Percentiles rank a stretch among this genome's conserved stretches.
These are phyloP conservation scores for Epistrophe eligans DNA, from an alignment of 2,888 invertebrate genomes.

Conservation along the genomic window DNA sequence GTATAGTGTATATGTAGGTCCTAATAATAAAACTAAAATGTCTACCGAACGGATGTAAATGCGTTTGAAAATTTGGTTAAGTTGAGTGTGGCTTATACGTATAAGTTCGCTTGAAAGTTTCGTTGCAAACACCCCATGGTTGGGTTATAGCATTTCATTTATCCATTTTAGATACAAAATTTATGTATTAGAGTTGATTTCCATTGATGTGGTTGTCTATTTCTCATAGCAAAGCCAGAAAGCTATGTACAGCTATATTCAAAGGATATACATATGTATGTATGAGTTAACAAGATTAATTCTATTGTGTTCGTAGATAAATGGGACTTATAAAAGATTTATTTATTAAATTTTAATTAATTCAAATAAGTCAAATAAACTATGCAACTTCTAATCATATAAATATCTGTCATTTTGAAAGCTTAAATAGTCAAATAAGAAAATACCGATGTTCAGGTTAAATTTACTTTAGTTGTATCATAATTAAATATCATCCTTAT, in stretches of 20 bases:
- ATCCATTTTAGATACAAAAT: neutral
- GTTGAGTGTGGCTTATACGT: neutral
- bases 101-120: neutral
- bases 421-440: neutral
- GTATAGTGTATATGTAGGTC: too few relatives aligned
- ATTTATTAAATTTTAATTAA: constrained; percentile 2
- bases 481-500: neutral
- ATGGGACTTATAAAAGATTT: neutral
- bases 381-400: neutral
- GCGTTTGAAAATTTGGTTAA: constrained; percentile 36
- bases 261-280: neutral
- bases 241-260: neutral
- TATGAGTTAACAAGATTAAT: neutral
- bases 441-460: neutral
- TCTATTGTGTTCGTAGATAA: neutral
- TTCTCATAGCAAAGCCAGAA: neutral
- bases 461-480: neutral
- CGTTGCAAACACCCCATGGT: neutral
- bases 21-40: constrained; percentile 2
- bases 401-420: neutral
- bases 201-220: neutral
- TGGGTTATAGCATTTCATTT: neutral
- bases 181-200: neutral
- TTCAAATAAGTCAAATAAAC: neutral
- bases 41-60: constrained; percentile 23